A percentile compares a stretch with the other conserved stretches of the same genome.
These are phyloP conservation scores for Chamaea fasciata DNA, from an alignment of 2,113 vertebrate genomes.

Conservation along the genomic window DNA sequence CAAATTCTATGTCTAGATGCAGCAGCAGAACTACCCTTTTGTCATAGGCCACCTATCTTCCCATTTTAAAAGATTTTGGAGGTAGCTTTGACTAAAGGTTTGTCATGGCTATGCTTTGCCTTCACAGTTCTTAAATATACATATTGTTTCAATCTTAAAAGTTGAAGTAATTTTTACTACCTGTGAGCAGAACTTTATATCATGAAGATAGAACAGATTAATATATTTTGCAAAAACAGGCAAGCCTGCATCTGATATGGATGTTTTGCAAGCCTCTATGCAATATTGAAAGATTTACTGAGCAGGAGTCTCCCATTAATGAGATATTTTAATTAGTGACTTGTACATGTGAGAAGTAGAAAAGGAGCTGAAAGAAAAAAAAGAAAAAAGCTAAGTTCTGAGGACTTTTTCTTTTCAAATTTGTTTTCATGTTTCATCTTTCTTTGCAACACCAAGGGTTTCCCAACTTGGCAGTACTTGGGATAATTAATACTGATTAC, in stretches of 20 bases:
- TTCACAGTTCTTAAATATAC: not conserved
- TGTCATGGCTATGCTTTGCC: not conserved
- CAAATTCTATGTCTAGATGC: not conserved
- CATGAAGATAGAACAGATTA: not conserved
- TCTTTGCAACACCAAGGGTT: not conserved
- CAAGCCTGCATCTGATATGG: not conserved
- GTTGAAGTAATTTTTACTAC: not conserved
- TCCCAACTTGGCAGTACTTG: not conserved
- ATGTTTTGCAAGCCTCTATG: not conserved
- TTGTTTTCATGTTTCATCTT: constrained; percentile 24
- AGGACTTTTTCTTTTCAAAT: not conserved
- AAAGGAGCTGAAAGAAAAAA: not conserved
- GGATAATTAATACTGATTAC: constrained; percentile 21
- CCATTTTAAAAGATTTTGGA: not conserved
- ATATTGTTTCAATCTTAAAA: not conserved
- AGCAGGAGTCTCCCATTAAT: not conserved
- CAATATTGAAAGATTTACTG: not conserved
- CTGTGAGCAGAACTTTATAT: not conserved
- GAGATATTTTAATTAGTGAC: constrained; percentile 37
- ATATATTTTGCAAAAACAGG: not conserved
- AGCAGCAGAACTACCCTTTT: not conserved
- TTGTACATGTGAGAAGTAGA: not conserved
- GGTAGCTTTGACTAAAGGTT: not conserved
- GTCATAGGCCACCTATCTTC: not conserved
- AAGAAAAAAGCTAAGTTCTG: not conserved